Conservation (phyloP, 2,113 vertebrate genomes). For the Sterrhoptilus dennistouni region DNA sequence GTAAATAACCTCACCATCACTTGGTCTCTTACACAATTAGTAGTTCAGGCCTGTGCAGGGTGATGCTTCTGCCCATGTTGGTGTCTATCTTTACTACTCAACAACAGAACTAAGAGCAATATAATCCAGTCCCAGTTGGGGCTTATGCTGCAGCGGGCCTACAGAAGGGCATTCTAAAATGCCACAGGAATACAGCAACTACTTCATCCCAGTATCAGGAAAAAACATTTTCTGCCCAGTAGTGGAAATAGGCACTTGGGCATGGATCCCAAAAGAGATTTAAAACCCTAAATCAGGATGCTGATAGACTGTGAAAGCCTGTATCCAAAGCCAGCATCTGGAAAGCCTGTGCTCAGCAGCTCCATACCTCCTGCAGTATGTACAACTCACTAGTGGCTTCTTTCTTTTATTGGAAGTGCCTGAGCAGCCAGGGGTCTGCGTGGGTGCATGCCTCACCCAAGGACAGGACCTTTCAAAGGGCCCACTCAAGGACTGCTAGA, state of each 20-base stretch:
- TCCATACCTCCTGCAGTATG: background rate
- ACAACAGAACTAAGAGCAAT: background rate
- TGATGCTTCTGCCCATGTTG: background rate
- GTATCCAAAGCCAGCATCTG: background rate
- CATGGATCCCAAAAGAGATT: background rate
- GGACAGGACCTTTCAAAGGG: background rate
- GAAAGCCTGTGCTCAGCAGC: background rate
- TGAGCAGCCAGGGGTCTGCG: fast-evolving
- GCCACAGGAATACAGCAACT: background rate
- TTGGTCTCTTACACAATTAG: background rate
- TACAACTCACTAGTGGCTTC: background rate
- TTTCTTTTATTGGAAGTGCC: background rate
- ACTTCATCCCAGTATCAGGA: background rate
- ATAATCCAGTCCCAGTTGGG: background rate
- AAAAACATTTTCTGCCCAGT: background rate
- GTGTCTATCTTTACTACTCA: background rate
- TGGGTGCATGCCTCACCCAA: background rate
- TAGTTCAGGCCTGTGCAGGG: background rate
- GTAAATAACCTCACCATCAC: background rate
- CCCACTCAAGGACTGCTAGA: background rate
- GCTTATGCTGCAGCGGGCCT: background rate
- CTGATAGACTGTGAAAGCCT: background rate
- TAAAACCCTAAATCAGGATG: background rate
- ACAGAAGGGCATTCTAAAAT: background rate
- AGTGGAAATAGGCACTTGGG: background rate